A percentile compares a stretch with the other conserved stretches of the same genome.
Conservation (phyloP, 2,113 vertebrate species). For the Falco punctatus region DNA sequence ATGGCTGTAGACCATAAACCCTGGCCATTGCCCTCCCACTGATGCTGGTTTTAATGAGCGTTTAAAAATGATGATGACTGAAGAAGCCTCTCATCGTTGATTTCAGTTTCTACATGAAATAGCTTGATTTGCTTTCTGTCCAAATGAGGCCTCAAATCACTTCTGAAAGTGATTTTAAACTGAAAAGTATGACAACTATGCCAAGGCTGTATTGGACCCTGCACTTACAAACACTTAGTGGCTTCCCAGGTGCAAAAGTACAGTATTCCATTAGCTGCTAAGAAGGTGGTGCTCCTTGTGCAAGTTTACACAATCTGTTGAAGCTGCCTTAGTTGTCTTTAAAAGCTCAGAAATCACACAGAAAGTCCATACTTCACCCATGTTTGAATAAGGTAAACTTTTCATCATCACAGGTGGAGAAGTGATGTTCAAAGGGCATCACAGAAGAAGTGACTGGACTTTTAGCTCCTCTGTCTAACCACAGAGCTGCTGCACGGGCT, state of each 20-base stretch:
- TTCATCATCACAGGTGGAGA: neutral
- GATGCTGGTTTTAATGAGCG: neutral
- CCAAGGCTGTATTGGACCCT: neutral
- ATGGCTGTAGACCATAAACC: neutral
- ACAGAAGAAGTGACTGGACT: neutral
- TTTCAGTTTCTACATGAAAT: neutral
- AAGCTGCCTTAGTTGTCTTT: neutral
- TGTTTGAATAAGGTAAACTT: neutral
- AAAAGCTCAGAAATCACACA: neutral
- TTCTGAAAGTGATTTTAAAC: neutral
- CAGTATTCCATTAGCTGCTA: neutral
- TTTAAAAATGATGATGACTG: neutral
- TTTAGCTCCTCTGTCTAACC: neutral
- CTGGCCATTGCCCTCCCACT: neutral
- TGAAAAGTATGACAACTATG: neutral
- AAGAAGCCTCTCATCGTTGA: neutral
- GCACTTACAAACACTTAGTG: neutral
- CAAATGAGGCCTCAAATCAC: neutral
- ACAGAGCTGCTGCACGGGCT: neutral
- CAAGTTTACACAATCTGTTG: neutral
- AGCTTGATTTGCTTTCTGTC: neutral
- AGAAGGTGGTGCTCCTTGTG: neutral
- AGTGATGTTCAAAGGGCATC: neutral
- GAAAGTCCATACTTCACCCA: neutral
- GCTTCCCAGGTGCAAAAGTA: neutral